Evolutionary conservation across 1,140 invertebrate genomes (phyloP).

Genomic region (Spodoptera frugiperda): DNA sequence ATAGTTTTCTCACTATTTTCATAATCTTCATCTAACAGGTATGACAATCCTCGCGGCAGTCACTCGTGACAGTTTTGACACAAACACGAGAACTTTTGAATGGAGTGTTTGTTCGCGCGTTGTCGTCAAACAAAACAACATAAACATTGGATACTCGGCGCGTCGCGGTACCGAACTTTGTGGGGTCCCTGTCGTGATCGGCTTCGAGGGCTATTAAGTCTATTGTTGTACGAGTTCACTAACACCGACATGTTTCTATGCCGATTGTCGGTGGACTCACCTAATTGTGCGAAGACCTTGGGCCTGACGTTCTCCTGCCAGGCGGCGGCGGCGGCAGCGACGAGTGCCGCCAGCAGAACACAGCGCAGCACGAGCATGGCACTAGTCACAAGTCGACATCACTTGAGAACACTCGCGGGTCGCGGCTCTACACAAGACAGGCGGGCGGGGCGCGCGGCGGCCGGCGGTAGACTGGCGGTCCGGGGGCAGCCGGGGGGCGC

Average conservation of each 20-base stretch:
- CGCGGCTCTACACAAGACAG: conserved; percentile 54
- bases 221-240: conserved; percentile 66
- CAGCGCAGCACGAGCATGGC: conserved; percentile 82
- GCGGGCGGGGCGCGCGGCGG: conserved; percentile 69
- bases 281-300: conserved; percentile 95
- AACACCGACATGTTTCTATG: conserved; percentile 60
- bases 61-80: conserved; percentile 60
- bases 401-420: conserved; percentile 80
- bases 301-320: conserved; percentile 95
- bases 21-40: conserved; percentile 51
- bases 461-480: conserved; percentile 73
- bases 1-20: conserved; percentile 19
- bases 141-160: conserved; percentile 65
- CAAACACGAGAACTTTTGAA: conserved; percentile 67
- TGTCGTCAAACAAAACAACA: conserved; percentile 75
- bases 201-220: conserved; percentile 52
- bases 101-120: conserved; percentile 67
- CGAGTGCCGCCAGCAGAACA: conserved; percentile 77
- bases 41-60: conserved; percentile 50
- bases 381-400: conserved; percentile 85
- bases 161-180: conserved; percentile 47
- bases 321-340: conserved; percentile 84
- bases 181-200: conserved; percentile 45
- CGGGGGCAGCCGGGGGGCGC: conserved; percentile 64
- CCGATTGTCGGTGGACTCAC: conserved; percentile 86